Evolutionary conservation across 2,888 invertebrate species (phyloP), one percentile per base, ranked within the genome.

Genomic region (Athetis lepigone): DNA sequence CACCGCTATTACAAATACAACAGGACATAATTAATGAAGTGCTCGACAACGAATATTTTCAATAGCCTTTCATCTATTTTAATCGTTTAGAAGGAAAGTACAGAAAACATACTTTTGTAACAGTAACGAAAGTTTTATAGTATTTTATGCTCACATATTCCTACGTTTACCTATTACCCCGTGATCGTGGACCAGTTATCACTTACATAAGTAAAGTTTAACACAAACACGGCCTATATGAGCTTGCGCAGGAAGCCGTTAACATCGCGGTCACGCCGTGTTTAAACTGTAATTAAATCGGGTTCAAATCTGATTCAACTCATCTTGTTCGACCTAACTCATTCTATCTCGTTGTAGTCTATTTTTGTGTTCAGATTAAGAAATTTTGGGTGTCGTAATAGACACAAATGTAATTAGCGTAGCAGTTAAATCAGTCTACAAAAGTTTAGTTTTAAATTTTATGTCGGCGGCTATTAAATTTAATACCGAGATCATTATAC

Each of bases 231-330:
- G 90, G 86, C 89, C 89, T 83, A 90, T 85, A 86, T 90, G 87
- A 77, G 83, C 77, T 64, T 61, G 82, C 88, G 84, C 92, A 93
- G 94, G 94, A 93, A 92, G 85, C 91, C 80, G 88, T 89, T 90
- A 88, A 89, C 87, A 86, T 81, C 81, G 85, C 84, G 85, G 89
- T 87, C 86, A 87, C 82, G 88, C 85, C 82, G 85, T 88, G 87
- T 91, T 91, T 89, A 85, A 88, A 85, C 85, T 88, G 86, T 89
- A 89, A 93, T 92, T 92, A 92, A 90, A 92, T 81, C 84, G 80
- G 80, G 85, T 85, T 84, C 84, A 86, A 88, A 85, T 88, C 84
- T 87, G 87, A 90, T 89, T 88, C 85, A 82, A 84, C 82, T 85
- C 82, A 81, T 84, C 81, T 81, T 69, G 66, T 61, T 65, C 57